phyloP scores from a whole-genome alignment of 2,113 vertebrate species.

The Manacus vitellinus region DNA sequence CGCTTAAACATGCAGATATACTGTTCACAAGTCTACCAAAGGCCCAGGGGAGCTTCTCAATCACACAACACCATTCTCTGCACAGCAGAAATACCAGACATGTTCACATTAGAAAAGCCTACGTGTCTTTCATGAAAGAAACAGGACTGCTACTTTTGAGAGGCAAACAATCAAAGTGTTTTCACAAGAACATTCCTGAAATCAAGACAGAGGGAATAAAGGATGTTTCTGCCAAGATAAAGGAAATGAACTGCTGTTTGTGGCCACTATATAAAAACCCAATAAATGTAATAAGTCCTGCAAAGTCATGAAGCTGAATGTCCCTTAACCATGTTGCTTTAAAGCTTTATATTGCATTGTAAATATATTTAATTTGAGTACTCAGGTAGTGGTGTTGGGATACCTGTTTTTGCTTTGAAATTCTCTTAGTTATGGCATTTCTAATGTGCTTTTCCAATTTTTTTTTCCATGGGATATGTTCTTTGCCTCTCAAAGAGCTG shows the following conservation, averaged over 20 bases:
- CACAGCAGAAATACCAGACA: background rate
- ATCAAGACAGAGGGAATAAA: background rate
- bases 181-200: background rate
- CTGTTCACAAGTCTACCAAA: background rate
- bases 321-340: background rate
- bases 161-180: background rate
- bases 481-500: background rate
- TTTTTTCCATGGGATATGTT: background rate
- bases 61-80: background rate
- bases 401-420: background rate
- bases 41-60: background rate
- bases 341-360: background rate
- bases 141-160: background rate
- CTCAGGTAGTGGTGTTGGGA: background rate
- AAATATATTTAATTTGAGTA: background rate
- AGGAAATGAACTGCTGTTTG: background rate
- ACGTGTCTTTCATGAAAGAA: background rate
- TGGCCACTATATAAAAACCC: background rate
- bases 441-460: background rate
- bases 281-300: background rate
- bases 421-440: background rate
- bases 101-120: accelerated
- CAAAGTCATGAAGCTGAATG: background rate
- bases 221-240: background rate
- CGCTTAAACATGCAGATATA: background rate